Evolutionary conservation across 2,797 vertebrate genomes (phyloP).

Genomic region (Calcarius lapponicus): DNA sequence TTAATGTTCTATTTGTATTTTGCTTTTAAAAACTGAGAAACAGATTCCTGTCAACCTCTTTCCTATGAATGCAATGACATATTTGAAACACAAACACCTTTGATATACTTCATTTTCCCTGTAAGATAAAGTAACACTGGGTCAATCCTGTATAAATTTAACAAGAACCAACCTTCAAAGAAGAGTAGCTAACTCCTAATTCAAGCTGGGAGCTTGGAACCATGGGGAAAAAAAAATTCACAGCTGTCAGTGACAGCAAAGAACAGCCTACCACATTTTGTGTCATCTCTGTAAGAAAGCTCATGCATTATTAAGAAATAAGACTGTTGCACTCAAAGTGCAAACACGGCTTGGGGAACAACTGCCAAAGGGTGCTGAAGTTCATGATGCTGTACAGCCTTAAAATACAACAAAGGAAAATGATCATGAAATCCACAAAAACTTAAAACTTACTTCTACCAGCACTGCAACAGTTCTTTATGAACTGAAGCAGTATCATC

Average conservation of each 20-base stretch:
- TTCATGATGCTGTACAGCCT: not conserved
- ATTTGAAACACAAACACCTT: not conserved
- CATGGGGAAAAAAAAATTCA: not conserved
- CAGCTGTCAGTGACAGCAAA: not conserved
- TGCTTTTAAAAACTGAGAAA: not conserved
- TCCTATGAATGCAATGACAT: not conserved
- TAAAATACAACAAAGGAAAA: not conserved
- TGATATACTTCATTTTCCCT: not conserved
- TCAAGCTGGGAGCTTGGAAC: not conserved
- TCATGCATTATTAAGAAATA: not conserved
- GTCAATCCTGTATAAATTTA: not conserved
- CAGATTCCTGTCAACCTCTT: not conserved
- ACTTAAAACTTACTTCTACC: not conserved
- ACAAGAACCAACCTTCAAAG: not conserved
- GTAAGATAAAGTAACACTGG: not conserved
- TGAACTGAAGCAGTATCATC: not conserved
- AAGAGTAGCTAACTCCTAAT: not conserved
- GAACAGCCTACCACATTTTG: not conserved
- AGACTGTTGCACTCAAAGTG: not conserved
- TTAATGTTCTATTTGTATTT: not conserved
- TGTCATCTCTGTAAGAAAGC: not conserved
- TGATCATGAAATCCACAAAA: not conserved
- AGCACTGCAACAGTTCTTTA: not conserved
- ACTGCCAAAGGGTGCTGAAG: not conserved
- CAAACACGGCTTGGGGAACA: not conserved